phyloP scores from a whole-genome alignment of 2,113 vertebrate genomes.

The Microcebus tavaratra region DNA sequence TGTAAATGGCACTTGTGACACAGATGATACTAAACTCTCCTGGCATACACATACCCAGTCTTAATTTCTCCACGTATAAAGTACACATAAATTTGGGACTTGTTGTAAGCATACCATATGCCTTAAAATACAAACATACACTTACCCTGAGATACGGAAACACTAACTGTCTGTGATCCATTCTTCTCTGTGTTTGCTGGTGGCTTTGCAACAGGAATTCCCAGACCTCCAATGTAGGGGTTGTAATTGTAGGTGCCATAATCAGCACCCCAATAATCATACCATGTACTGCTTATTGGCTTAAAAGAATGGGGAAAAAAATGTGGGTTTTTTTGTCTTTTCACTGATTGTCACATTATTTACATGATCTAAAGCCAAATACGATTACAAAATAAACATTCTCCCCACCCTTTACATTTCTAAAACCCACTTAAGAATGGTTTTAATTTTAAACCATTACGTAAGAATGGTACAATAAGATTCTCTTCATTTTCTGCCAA shows the following conservation, averaged over 20 bases:
- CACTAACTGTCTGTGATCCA: conserved; percentile 94
- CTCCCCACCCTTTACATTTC: neutral
- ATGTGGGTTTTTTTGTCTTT: neutral
- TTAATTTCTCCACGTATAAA: neutral
- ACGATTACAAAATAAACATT: neutral
- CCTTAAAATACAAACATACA: conserved; percentile 30
- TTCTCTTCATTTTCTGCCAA: neutral
- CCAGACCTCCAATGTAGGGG: conserved; percentile 96
- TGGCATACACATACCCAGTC: neutral
- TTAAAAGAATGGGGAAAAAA: conserved; percentile 75
- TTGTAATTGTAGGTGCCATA: conserved; percentile 98
- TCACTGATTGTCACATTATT: neutral
- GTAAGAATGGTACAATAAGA: neutral
- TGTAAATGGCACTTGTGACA: neutral
- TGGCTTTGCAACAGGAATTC: conserved; percentile 96
- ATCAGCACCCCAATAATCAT: conserved; percentile 99
- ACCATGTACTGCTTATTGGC: conserved; percentile 99
- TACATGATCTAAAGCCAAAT: neutral
- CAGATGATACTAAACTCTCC: neutral
- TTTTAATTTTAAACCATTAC: neutral
- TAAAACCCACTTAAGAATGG: neutral
- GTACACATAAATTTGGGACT: neutral
- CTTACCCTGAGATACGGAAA: conserved; percentile 98
- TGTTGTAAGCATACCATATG: neutral
- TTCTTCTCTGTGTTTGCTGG: conserved; percentile 93